Conservation (phyloP, 2,113 vertebrate species). For the Peromyscus californicus region DNA sequence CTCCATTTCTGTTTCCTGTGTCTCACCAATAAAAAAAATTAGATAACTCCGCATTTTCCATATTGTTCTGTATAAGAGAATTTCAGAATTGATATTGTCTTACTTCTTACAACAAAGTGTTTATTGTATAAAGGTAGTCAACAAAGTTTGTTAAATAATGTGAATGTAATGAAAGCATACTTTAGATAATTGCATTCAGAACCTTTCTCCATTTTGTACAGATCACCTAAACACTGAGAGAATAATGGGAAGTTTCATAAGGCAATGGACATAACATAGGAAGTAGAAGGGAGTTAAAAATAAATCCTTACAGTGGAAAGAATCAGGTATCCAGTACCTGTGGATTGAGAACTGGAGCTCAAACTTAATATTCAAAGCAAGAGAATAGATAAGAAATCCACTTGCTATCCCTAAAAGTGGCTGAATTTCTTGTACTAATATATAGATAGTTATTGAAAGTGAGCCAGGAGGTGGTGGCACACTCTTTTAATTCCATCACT, state of each 20-base stretch:
- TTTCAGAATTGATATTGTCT: background rate
- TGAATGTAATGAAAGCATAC: background rate
- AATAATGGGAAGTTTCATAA: background rate
- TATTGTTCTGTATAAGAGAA: background rate
- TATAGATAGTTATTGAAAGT: background rate
- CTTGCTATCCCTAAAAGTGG: background rate
- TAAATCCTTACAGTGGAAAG: background rate
- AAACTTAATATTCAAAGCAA: background rate
- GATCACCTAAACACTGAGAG: background rate
- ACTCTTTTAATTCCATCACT: too few relatives aligned
- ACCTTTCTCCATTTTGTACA: background rate
- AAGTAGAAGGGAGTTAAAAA: background rate
- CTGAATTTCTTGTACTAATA: background rate
- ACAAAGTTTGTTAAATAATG: background rate
- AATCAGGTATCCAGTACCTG: background rate
- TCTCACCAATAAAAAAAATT: background rate
- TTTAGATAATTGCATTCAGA: constrained; percentile 1
- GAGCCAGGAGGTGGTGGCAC: too few relatives aligned
- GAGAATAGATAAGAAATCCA: background rate
- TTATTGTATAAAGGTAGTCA: background rate
- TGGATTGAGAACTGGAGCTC: background rate
- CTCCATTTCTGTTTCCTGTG: background rate
- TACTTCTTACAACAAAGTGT: background rate
- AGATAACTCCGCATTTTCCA: background rate
- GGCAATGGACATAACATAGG: background rate